phyloP scores from a whole-genome alignment of 2,113 vertebrate species.

The Sinosuthora webbiana region DNA sequence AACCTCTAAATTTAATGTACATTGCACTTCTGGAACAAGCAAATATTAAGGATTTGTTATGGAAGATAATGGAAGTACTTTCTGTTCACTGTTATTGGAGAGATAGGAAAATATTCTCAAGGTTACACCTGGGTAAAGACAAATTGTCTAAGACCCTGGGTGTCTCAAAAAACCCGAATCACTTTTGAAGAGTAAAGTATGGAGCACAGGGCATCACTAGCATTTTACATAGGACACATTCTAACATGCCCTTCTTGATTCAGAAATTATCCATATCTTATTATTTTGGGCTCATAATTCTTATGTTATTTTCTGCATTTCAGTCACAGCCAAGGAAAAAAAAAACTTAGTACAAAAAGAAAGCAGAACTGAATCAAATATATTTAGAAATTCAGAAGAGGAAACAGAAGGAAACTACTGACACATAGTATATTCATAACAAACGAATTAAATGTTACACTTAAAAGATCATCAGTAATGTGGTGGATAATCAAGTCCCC shows the following conservation, averaged over 20 bases:
- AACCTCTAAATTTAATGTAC: neutral
- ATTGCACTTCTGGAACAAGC: neutral
- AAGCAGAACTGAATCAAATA: neutral
- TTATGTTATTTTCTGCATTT: neutral
- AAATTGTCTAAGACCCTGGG: neutral
- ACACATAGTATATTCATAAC: neutral
- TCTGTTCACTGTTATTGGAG: neutral
- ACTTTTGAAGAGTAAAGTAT: neutral
- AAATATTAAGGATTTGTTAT: neutral
- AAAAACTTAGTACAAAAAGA: neutral
- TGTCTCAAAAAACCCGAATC: neutral
- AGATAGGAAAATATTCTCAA: neutral
- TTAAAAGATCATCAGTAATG: neutral
- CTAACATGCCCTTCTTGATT: neutral
- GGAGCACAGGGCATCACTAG: neutral
- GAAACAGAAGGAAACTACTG: neutral
- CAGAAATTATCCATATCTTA: neutral
- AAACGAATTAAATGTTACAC: neutral
- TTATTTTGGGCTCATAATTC: neutral
- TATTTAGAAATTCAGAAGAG: neutral
- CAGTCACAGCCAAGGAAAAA: rapidly evolving
- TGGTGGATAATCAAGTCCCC: neutral
- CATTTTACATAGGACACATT: neutral
- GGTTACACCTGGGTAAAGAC: neutral
- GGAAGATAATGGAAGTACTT: neutral